Conservation (phyloP, 30 jellyfish, hydroid and myxozoan genomes). For the Hydra vulgaris region DNA sequence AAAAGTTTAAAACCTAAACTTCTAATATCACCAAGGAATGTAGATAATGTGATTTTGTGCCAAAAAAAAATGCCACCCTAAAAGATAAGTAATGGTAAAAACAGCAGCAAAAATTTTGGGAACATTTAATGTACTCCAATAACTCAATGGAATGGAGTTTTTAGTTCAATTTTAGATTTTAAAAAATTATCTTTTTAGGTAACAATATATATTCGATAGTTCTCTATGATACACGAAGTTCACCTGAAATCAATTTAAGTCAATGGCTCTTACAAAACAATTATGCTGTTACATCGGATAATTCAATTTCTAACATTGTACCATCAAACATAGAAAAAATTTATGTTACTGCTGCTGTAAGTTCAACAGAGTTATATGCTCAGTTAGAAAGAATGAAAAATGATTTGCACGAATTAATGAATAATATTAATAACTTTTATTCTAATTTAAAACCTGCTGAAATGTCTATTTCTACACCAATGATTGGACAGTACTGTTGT, state of each 20-base stretch:
- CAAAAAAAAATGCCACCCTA: no score
- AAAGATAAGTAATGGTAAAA: no score
- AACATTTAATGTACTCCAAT: no score
- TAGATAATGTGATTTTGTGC: no score
- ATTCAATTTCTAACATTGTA: background rate
- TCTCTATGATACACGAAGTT: conserved; percentile 46
- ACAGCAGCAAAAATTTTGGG: no score
- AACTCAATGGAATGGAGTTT: no score
- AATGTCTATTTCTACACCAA: conserved; percentile 14
- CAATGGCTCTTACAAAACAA: conserved; percentile 46
- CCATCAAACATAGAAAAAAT: conserved; percentile 11
- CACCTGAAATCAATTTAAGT: conserved; percentile 36
- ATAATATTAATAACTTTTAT: conserved; percentile 32
- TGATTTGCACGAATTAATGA: conserved; percentile 33
- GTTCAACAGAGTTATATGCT: conserved; percentile 39
- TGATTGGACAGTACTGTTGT: conserved; percentile 44
- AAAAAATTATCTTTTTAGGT: background rate
- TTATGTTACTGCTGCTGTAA: conserved; percentile 25
- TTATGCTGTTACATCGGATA: conserved; percentile 23
- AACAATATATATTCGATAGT: conserved; percentile 26
- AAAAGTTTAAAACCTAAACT: no score
- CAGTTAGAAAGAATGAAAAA: conserved; percentile 23
- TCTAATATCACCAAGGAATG: no score
- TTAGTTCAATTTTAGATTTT: no score
- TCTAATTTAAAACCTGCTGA: conserved; percentile 17